Evolutionary conservation across 1,140 invertebrate species (phyloP).

Genomic region (Mercenaria mercenaria): DNA sequence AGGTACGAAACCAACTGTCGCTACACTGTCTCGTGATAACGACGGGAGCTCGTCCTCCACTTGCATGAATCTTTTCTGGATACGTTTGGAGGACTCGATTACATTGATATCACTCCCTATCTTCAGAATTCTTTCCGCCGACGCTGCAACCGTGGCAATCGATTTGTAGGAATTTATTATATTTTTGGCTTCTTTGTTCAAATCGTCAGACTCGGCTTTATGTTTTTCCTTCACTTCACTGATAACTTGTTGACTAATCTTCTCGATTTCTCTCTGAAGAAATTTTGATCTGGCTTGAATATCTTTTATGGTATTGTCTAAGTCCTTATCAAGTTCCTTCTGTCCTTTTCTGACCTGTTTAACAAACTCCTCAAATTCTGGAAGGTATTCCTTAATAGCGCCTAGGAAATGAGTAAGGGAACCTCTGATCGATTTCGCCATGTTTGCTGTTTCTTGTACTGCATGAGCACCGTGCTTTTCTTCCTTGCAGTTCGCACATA

Average conservation of each 20-base stretch:
- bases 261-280: conserved; percentile 72
- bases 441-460: conserved; percentile 67
- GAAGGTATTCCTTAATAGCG: conserved; percentile 74
- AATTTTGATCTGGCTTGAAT: conserved; percentile 67
- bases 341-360: conserved; percentile 65
- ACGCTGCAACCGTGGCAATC: conserved; percentile 68
- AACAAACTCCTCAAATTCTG: conserved; percentile 70
- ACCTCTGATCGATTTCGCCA: conserved; percentile 66
- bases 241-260: conserved; percentile 68
- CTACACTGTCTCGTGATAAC: conserved; percentile 55
- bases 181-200: conserved; percentile 68
- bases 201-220: conserved; percentile 62
- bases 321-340: conserved; percentile 66
- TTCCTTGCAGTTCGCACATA: conserved; percentile 73
- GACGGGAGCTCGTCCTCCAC: conserved; percentile 72
- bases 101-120: conserved; percentile 71
- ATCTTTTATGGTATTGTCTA: conserved; percentile 67
- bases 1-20: conserved; percentile 69
- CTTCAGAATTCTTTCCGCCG: conserved; percentile 71
- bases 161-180: conserved; percentile 67
- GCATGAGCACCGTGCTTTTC: conserved; percentile 72
- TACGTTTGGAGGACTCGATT: conserved; percentile 65
- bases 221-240: conserved; percentile 66
- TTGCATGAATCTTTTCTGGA: conserved; percentile 73
- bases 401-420: conserved; percentile 71